A percentile compares a stretch with the other conserved stretches of the same genome.
These are phyloP conservation scores for Glaucomys volans DNA, from an alignment of 2,113 vertebrate genomes.

Conservation along the genomic window DNA sequence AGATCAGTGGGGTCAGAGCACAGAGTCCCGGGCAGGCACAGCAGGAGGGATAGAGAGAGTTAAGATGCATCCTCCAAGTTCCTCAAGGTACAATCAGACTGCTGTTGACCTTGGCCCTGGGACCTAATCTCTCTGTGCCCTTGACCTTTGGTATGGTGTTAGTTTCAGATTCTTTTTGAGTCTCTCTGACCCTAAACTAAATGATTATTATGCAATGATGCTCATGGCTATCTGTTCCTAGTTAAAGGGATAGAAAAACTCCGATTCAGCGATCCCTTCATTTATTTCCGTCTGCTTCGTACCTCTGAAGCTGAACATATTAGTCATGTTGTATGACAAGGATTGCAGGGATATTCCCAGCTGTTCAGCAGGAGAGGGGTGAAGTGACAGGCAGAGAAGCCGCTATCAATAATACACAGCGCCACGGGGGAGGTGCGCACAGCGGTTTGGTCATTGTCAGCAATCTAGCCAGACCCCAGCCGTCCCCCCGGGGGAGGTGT, in stretches of 20 bases:
- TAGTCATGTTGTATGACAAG: conserved; percentile 61
- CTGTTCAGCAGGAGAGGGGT: conserved; percentile 66
- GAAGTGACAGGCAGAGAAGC: conserved; percentile 20
- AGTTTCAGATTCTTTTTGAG: background rate
- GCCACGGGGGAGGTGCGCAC: background rate
- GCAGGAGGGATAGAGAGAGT: background rate
- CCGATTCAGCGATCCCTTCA: background rate
- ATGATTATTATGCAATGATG: background rate
- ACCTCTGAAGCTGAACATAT: conserved; percentile 51
- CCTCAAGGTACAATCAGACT: background rate
- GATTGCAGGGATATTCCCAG: conserved; percentile 68
- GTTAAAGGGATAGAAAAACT: background rate
- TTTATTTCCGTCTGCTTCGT: conserved; percentile 44
- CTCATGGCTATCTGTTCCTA: background rate
- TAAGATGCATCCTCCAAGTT: background rate
- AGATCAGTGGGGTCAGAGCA: no score
- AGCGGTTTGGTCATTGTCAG: conserved; percentile 4
- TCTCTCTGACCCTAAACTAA: background rate
- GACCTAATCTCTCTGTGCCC: background rate
- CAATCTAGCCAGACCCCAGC: conserved; percentile 54
- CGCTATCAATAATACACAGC: conserved; percentile 63
- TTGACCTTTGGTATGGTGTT: background rate
- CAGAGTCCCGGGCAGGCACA: background rate
- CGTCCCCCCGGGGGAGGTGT: conserved; percentile 66
- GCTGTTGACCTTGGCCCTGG: background rate